Base-by-base conservation (phyloP, 2,888 invertebrate genomes). In the Pterostichus madidus region DNA sequence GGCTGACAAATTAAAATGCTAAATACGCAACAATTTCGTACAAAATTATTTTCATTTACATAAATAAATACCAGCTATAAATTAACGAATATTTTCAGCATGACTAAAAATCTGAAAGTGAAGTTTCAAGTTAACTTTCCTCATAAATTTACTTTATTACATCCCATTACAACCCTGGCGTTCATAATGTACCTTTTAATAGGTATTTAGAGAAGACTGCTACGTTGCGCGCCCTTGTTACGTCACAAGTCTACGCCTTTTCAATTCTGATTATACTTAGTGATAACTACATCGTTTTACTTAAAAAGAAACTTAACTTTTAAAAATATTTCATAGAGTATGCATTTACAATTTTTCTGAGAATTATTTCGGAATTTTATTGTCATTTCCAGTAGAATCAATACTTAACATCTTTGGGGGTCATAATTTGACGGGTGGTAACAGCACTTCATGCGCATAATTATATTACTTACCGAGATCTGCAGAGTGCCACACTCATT, bases 141-240 rank as follows among this genome's bases (percentile, higher is more conserved):
- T 64, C 64, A 64, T 64, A 64, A 64, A 64, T 64, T 35, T 35
- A 31, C 35, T 64, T 64, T 64, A 64, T 64, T 64, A 64, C 35
- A 59, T n/a, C 32, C 64, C 13, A 64, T 64, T 64, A 64, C 64
- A 64, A 64, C 6, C 11, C 35, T 64, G 64, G n/a, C 35, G 32
- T 64, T 64, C 35, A 64, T 64, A 64, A 64, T 64, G 64, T 64
- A 64, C 64, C 64, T 64, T 35, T 35, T 64, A 64, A 64, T 64
- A 64, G 35, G 64, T 35, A 64, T 64, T 64, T 64, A 64, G 64
- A 64, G 11, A 5, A 35, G 31, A 10, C 32, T 6, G 32, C n/a
- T 49, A 35, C 35, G 35, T 32, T 49, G 49, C 5, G 49, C 11
- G 1, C n/a, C 35, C 35, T 35, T 64, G 35, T 35, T n/a, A n/a